Evolutionary conservation across 1,140 invertebrate genomes (phyloP).

Genomic region (Polypedilum pembai): DNA sequence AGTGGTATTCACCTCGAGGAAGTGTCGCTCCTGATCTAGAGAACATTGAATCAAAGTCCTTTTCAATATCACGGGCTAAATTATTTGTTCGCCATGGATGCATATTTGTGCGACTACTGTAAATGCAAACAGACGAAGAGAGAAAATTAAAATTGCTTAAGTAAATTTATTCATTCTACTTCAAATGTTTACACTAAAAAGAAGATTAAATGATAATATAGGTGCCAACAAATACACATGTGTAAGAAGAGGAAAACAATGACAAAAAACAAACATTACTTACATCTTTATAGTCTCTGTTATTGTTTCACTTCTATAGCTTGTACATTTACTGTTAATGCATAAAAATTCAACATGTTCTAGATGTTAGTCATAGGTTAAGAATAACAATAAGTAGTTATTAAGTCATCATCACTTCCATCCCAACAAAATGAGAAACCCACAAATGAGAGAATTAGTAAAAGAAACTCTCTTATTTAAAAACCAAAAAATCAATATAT

Average conservation of each 20-base stretch:
- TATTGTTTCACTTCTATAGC: not conserved
- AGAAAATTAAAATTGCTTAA: not conserved
- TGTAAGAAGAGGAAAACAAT: no score
- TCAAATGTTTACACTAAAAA: not conserved
- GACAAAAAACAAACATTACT: constrained; percentile 29
- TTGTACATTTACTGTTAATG: constrained; percentile 26
- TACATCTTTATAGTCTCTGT: constrained; percentile 23
- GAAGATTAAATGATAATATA: not conserved
- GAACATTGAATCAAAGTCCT: constrained; percentile 51
- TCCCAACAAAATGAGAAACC: no score
- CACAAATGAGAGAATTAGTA: no score
- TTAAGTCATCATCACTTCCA: no score
- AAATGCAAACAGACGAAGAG: constrained; percentile 29
- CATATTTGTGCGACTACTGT: constrained; percentile 41
- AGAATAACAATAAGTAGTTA: no score
- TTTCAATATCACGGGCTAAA: constrained; percentile 49
- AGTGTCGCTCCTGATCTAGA: constrained; percentile 49
- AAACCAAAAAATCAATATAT: no score
- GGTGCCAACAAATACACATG: not conserved
- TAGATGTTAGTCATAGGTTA: no score
- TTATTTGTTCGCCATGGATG: constrained; percentile 50
- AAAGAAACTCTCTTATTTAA: no score
- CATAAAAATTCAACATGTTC: not conserved
- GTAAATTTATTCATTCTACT: no score
- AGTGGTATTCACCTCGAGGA: constrained; percentile 52